A percentile compares a stretch with the other conserved stretches of the same genome.
phyloP scores from a whole-genome alignment of 2,113 vertebrate species.

The Vidua macroura region DNA sequence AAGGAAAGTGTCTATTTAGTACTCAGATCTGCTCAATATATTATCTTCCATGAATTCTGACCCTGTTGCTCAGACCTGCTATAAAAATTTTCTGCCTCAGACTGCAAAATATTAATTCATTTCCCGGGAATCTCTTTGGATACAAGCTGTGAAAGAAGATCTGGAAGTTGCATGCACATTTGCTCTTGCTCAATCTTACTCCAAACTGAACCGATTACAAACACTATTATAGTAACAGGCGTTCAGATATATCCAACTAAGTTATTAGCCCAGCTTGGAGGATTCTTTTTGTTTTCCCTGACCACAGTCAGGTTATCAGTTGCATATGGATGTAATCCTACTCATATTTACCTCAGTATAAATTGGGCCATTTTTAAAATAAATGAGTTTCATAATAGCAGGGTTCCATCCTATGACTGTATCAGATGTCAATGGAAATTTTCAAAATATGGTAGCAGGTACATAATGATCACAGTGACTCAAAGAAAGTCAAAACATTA shows the following conservation, averaged over 20 bases:
- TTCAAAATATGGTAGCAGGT: neutral
- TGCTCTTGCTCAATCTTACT: neutral
- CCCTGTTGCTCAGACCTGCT: constrained; percentile 5
- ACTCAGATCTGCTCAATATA: constrained; percentile 34
- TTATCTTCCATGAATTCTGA: constrained; percentile 27
- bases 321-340: neutral
- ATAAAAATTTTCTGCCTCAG: constrained; percentile 13
- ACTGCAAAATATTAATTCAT: constrained; percentile 31
- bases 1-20: neutral
- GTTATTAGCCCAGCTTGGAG: neutral
- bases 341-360: neutral
- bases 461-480: neutral
- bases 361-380: neutral
- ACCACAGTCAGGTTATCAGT: neutral
- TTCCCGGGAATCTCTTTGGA: constrained; percentile 16
- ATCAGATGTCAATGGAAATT: neutral
- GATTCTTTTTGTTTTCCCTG: neutral
- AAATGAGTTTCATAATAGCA: neutral
- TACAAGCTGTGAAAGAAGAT: neutral
- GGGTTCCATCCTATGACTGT: neutral
- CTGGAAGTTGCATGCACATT: neutral
- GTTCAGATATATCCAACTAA: neutral
- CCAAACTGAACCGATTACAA: neutral
- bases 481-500: neutral
- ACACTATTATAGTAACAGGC: neutral